Evolutionary conservation across 2,888 invertebrate genomes (phyloP), one percentile per base, ranked within the genome.

Genomic region (Podotricha telesiphe): DNA sequence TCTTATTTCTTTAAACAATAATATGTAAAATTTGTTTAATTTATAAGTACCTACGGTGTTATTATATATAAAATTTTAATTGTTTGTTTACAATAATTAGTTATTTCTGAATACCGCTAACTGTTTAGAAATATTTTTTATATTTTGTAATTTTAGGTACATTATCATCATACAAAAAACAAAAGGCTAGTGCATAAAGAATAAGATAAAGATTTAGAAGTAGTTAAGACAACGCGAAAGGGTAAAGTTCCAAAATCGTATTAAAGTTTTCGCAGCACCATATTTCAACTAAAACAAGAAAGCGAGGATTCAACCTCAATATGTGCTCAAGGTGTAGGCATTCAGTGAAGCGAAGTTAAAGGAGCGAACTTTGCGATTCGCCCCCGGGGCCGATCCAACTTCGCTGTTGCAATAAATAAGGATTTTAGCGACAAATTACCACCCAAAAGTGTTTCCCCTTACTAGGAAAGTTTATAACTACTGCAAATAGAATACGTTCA

Each of bases 391-490:
- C 89, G 88, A 88, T 89, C 86, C 86, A 89, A 91, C 86, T 91
- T 89, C 86, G 82, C 85, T 84, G 86, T 88, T 89, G 90, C 91
- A 88, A 91, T 91, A 91, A 91, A 91, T 91, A 91, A 91, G 91
- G 91, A 91, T 91, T 91, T 91, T 89, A 90, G 88, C 89, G 91
- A 91, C 91, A 91, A 91, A 91, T 91, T 91, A 89, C 91, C 90
- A 86, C 86, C 86, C 85, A 85, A 89, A 88, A 88, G 86, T 86
- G 87, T 86, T 86, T 86, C 84, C 88, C 89, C 87, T 86, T 59
- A 45, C 86, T 84, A 82, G 78, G 77, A 79, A 87, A 89, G 84
- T 88, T 88, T 75, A 79, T 50, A 86, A 89, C 86, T 89, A 86
- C 80, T 80, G 82, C 82, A 83, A 88, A 87, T 69, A 66, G 71